phyloP scores from a whole-genome alignment of 2,797 vertebrate genomes.

The Etheostoma nigrum region DNA sequence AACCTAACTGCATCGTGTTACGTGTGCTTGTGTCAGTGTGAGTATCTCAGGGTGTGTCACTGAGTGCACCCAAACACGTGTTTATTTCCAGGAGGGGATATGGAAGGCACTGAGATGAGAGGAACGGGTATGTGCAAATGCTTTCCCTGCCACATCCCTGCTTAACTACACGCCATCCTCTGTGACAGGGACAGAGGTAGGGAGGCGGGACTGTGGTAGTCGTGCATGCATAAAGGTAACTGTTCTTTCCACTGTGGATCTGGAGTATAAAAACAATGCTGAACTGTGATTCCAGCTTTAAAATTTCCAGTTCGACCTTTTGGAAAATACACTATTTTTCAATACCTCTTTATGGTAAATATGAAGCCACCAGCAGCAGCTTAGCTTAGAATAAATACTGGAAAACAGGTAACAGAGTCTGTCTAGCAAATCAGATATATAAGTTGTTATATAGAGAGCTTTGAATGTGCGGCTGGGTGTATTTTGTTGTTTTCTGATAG shows the following conservation, averaged over 20 bases:
- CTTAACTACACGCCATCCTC: constrained; percentile 25
- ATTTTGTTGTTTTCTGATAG: not conserved
- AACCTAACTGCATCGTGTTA: constrained; percentile 79
- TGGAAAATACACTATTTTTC: constrained; percentile 8
- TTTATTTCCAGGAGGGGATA: constrained; percentile 19
- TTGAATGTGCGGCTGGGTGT: not conserved
- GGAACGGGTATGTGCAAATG: constrained; percentile 12
- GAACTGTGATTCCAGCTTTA: constrained; percentile 9
- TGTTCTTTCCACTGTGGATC: constrained; percentile 8
- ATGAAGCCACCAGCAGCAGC: not conserved
- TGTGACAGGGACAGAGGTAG: constrained; percentile 42
- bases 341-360: not conserved
- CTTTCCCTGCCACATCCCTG: constrained; percentile 39
- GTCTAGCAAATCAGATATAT: not conserved
- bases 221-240: not conserved
- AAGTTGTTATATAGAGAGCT: not conserved
- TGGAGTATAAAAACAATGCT: constrained; percentile 2
- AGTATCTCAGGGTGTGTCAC: constrained; percentile 35
- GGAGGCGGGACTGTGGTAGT: constrained; percentile 15
- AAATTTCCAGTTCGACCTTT: constrained; percentile 1
- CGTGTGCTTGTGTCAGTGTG: constrained; percentile 26
- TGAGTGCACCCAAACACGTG: constrained; percentile 27
- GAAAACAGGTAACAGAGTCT: constrained; percentile 1
- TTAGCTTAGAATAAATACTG: not conserved
- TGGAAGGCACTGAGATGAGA: constrained; percentile 34